Percentiles rank a stretch among this genome's conserved stretches.
Conservation (phyloP, 2,888 invertebrate species). For the Hydropsyche betteni region DNA sequence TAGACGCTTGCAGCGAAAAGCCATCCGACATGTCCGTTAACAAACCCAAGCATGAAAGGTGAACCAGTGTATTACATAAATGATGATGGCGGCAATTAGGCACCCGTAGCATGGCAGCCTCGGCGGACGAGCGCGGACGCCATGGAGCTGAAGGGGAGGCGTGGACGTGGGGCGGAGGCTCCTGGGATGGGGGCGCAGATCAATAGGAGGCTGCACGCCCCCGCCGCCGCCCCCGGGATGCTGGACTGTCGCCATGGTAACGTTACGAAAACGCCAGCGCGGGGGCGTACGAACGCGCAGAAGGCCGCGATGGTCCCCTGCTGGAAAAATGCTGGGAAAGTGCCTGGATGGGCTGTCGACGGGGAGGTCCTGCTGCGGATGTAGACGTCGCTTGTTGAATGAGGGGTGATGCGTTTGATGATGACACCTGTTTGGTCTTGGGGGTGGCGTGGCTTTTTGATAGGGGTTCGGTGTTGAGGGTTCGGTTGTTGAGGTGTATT, state of each 20-base stretch:
- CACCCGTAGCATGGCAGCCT: not conserved
- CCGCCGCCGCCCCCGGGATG: conserved; percentile 45
- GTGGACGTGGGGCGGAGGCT: conserved; percentile 48
- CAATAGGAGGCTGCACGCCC: conserved; percentile 46
- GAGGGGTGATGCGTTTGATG: too few relatives aligned
- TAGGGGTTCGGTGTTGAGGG: too few relatives aligned
- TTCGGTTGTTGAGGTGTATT: too few relatives aligned
- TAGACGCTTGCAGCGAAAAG: too few relatives aligned
- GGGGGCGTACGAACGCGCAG: conserved; percentile 38
- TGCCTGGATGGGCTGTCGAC: not conserved
- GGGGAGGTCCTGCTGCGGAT: not conserved
- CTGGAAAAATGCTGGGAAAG: not conserved
- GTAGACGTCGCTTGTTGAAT: too few relatives aligned
- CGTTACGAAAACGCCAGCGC: conserved; percentile 52
- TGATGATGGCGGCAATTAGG: conserved; percentile 30
- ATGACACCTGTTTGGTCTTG: too few relatives aligned
- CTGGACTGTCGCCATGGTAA: conserved; percentile 59
- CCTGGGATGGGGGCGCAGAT: conserved; percentile 39
- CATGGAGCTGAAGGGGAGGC: conserved; percentile 16
- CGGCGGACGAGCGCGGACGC: not conserved
- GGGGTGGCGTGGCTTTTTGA: too few relatives aligned
- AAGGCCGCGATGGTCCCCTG: not conserved
- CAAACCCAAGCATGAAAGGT: not conserved
- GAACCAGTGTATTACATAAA: conserved; percentile 24
- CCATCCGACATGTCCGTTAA: too few relatives aligned